A percentile compares a stretch with the other conserved stretches of the same genome.
phyloP scores from a whole-genome alignment of 23 tunicate genomes.

The Trididemnum clinides region DNA sequence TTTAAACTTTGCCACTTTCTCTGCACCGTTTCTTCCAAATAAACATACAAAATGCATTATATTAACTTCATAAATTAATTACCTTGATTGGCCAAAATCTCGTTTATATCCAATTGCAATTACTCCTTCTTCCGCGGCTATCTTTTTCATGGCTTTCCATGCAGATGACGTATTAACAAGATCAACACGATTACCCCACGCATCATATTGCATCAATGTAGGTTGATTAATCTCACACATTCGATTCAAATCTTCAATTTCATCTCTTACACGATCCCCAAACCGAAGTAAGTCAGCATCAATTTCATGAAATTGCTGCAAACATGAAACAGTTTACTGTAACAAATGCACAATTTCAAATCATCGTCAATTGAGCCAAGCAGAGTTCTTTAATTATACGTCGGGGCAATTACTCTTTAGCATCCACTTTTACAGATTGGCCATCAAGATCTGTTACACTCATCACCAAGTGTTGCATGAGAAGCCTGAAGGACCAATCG shows the following conservation, averaged over 20 bases:
- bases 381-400: too few relatives aligned
- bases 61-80: too few relatives aligned
- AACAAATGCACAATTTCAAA: too few relatives aligned
- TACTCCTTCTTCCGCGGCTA: constrained; percentile 90
- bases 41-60: too few relatives aligned
- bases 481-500: too few relatives aligned
- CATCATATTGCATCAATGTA: constrained; percentile 70
- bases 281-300: constrained; percentile 54
- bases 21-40: too few relatives aligned
- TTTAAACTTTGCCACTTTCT: too few relatives aligned
- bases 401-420: too few relatives aligned
- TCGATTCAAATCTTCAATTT: constrained; percentile 57
- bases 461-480: too few relatives aligned
- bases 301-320: constrained; percentile 44
- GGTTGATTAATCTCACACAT: constrained; percentile 83
- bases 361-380: too few relatives aligned
- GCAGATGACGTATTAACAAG: constrained; percentile 64
- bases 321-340: not conserved
- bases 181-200: constrained; percentile 94
- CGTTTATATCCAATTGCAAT: constrained; percentile 86
- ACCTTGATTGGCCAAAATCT: constrained; percentile 79
- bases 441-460: too few relatives aligned
- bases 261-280: constrained; percentile 50
- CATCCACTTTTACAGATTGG: too few relatives aligned
- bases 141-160: constrained; percentile 81